Evolutionary conservation across 2,888 invertebrate species (phyloP), one percentile per base, ranked within the genome.

Genomic region (Caenorhabditis wallacei): DNA sequence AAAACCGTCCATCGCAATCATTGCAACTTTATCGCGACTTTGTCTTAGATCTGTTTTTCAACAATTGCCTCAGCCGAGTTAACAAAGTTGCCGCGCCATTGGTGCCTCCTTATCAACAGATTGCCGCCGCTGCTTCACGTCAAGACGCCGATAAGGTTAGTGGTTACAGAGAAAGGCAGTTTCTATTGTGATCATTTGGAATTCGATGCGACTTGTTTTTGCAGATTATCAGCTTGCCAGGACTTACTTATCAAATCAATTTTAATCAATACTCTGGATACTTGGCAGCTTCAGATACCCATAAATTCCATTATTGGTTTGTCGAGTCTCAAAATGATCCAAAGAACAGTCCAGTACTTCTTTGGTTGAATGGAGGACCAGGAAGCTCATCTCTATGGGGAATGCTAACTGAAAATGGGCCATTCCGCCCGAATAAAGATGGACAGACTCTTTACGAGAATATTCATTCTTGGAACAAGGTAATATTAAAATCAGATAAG

Each of bases 401-500:
- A 20, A 88, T 93, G 24, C 87, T 93, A 8, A 90, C 92, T 10
- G 93, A 93, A 82, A 90, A 92, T 85, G 93, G 93, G 16, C 93
- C 93, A 18, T 93, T 92, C 79, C 83, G 84, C 13, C 84, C 89
- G 8, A 87, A 88, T 48, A 30, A 46, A 16, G 88, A 89, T 75
- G 88, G 87, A 16, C 30, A 74, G 24, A 87, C 89, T 4, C 66
- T 90, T 5, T 86, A 80, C 26, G 80, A 85, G 46, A 91, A 91
- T 69, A 80, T 84, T 22, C 84, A 88, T 64, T 85, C 87, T 7
- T 91, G 91, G 91, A 91, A 91, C 72, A 88, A 84, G 74, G 85
- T 86, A 24, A 64, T n/a, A n/a, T n/a, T n/a, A n/a, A n/a, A n/a
- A n/a, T n/a, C n/a, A n/a, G n/a, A 20, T 11, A 18, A 66, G 46